Evolutionary conservation across 2,888 invertebrate genomes (phyloP).

Genomic region (Lycophotia porphyrea): DNA sequence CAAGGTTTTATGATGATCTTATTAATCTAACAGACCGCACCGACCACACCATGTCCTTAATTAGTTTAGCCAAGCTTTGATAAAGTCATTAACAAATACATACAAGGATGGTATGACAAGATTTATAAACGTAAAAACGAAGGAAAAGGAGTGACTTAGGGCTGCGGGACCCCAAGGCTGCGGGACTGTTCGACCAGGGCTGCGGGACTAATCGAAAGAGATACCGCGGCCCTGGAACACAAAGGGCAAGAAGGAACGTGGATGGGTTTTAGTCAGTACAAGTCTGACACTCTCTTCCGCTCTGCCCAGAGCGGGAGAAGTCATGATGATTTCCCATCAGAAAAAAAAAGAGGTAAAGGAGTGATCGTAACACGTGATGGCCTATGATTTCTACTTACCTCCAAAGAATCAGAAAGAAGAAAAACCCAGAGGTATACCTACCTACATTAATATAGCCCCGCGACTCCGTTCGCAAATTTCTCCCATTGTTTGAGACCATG

Average conservation of each 20-base stretch:
- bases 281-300: too few species aligned
- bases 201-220: too few species aligned
- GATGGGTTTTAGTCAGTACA: too few species aligned
- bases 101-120: not conserved
- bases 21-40: constrained; percentile 41
- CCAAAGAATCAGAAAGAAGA: not conserved
- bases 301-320: too few species aligned
- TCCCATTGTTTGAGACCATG: not conserved
- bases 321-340: too few species aligned
- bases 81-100: constrained; percentile 37
- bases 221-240: too few species aligned
- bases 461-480: not conserved
- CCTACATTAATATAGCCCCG: not conserved
- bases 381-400: not conserved
- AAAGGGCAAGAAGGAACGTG: too few species aligned
- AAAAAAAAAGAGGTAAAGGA: too few species aligned
- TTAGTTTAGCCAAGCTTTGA: constrained; percentile 40
- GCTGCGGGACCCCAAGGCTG: too few species aligned
- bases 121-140: not conserved
- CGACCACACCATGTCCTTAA: constrained; percentile 35
- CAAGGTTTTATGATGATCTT: constrained; percentile 42
- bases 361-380: not conserved
- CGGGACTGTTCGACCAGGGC: too few species aligned
- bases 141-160: not conserved
- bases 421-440: not conserved